A percentile compares a stretch with the other conserved stretches of the same genome.
These are phyloP conservation scores for Petrophora chlorosata DNA, from an alignment of 2,888 invertebrate species.

Conservation along the genomic window DNA sequence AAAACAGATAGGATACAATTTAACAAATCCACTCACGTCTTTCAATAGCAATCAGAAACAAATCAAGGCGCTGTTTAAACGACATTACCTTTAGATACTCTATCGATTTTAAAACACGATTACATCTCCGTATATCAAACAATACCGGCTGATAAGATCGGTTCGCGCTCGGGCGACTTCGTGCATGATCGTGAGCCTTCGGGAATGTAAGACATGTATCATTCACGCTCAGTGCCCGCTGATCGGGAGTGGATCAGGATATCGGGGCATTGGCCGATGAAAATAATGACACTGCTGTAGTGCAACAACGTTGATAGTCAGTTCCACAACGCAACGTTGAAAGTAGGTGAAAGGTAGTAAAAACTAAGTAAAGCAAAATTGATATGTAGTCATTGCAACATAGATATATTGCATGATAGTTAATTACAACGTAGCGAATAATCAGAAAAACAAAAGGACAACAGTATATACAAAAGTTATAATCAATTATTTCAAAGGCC, in stretches of 20 bases:
- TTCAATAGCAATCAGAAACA: constrained; percentile 70
- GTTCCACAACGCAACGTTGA: too few species aligned
- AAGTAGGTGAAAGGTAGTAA: too few species aligned
- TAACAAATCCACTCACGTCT: constrained; percentile 56
- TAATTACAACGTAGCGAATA: too few species aligned
- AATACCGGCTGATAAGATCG: constrained; percentile 55
- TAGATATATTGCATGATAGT: too few species aligned
- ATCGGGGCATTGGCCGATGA: constrained; percentile 18
- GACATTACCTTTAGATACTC: constrained; percentile 69
- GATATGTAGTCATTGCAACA: too few species aligned
- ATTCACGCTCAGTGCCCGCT: constrained; percentile 39
- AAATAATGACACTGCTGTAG: background rate
- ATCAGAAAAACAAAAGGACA: too few species aligned
- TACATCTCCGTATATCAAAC: constrained; percentile 62
- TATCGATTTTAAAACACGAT: constrained; percentile 70
- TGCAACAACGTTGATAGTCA: too few species aligned
- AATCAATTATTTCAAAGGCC: too few species aligned
- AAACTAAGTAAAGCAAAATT: too few species aligned
- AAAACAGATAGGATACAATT: too few species aligned
- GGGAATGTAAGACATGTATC: constrained; percentile 26
- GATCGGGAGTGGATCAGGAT: constrained; percentile 17
- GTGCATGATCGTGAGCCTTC: constrained; percentile 30
- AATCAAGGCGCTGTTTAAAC: constrained; percentile 76
- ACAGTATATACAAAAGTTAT: too few species aligned
- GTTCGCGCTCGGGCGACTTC: constrained; percentile 40